phyloP scores from a whole-genome alignment of 2,888 invertebrate genomes.

The Tiliacea citrago region DNA sequence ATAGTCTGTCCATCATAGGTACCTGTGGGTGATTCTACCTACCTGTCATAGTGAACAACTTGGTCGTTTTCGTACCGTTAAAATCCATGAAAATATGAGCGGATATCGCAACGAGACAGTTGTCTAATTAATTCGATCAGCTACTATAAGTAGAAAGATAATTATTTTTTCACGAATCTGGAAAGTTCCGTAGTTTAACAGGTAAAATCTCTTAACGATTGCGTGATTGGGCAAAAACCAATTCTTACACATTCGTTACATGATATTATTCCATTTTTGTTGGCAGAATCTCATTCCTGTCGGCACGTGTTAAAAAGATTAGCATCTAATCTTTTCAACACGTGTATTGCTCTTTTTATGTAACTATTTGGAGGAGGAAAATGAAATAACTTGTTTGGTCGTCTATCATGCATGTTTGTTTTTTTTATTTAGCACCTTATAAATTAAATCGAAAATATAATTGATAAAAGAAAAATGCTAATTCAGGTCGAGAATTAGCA shows the following conservation, averaged over 20 bases:
- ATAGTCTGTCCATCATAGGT: neutral
- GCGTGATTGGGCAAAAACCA: neutral
- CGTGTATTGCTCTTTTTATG: neutral
- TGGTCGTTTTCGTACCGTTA: neutral
- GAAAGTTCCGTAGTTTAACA: neutral
- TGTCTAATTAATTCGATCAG: neutral
- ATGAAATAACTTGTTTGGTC: constrained; percentile 1
- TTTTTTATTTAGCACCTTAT: neutral
- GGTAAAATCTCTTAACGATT: neutral
- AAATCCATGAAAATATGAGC: neutral
- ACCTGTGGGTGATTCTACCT: neutral
- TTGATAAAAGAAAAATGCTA: too few species aligned
- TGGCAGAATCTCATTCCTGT: constrained; percentile 12
- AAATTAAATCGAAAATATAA: neutral
- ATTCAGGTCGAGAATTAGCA: too few species aligned
- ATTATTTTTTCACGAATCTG: neutral
- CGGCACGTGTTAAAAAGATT: constrained; percentile 16
- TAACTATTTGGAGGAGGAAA: constrained; percentile 13
- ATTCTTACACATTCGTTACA: neutral
- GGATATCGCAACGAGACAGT: neutral
- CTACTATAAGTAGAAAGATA: neutral
- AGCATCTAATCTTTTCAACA: constrained; percentile 14
- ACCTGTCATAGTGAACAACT: too few species aligned
- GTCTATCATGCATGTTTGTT: neutral
- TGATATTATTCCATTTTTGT: constrained; percentile 5